Evolutionary conservation across 2,797 vertebrate species (phyloP).

Genomic region (Carcharodon carcharias): DNA sequence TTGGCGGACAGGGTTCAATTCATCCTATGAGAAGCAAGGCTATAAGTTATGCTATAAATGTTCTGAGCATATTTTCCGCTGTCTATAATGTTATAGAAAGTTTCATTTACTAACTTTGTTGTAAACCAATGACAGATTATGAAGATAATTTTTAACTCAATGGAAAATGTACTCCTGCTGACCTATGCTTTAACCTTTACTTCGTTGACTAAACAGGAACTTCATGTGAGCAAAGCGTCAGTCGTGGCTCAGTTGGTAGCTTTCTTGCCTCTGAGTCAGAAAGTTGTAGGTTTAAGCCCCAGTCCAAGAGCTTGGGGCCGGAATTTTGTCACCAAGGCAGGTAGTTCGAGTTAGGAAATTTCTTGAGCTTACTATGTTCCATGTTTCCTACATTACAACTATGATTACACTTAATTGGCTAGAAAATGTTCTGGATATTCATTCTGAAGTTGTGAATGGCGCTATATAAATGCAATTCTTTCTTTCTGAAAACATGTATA

Average conservation of each 20-base stretch:
- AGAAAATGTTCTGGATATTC: not conserved
- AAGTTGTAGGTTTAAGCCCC: not conserved
- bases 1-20: too few relatives aligned
- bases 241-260: not conserved
- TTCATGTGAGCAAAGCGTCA: not conserved
- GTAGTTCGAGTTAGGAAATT: too few relatives aligned
- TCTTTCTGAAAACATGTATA: not conserved
- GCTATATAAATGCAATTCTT: not conserved
- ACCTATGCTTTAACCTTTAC: not conserved
- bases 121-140: not conserved
- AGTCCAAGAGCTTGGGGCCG: not conserved
- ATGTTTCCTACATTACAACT: not conserved
- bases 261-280: not conserved
- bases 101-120: not conserved
- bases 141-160: not conserved
- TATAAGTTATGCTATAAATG: not conserved
- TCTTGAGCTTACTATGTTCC: not conserved
- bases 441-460: not conserved
- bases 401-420: too few relatives aligned
- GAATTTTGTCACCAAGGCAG: too few relatives aligned
- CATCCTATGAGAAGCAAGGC: too few relatives aligned
- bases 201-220: not conserved
- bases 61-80: not conserved
- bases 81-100: not conserved
- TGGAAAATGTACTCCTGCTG: not conserved